phyloP scores from a whole-genome alignment of 35 echinoderm and acorn worm species.

The Amphiura filiformis region DNA sequence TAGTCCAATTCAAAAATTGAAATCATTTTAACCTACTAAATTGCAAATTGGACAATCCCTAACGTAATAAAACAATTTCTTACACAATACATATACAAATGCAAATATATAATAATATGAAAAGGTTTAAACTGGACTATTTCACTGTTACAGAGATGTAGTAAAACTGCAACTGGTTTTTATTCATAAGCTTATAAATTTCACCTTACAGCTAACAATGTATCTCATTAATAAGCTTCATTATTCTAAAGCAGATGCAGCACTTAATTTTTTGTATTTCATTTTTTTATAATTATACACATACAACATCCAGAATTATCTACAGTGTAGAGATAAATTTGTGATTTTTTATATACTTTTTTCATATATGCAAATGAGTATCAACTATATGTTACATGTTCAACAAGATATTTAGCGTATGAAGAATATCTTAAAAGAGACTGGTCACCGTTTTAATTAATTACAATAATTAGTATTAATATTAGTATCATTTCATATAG shows the following conservation, averaged over 20 bases:
- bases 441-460: no score
- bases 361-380: conserved; percentile 12
- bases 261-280: not conserved
- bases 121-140: not conserved
- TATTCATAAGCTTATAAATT: not conserved
- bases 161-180: not conserved
- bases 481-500: no score
- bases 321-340: conserved; percentile 1
- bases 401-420: not conserved
- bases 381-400: conserved; percentile 5
- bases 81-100: not conserved
- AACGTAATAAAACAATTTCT: not conserved
- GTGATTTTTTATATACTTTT: conserved; percentile 1
- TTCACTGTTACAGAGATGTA: not conserved
- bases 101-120: not conserved
- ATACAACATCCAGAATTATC: conserved; percentile 1
- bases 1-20: not conserved
- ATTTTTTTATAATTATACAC: not conserved
- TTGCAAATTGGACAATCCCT: not conserved
- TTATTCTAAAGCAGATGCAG: not conserved
- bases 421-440: not conserved
- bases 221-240: not conserved
- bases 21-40: not conserved
- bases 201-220: not conserved
- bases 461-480: no score